phyloP scores from a whole-genome alignment of 2,888 invertebrate species.

The Alviniconcha strummeri region DNA sequence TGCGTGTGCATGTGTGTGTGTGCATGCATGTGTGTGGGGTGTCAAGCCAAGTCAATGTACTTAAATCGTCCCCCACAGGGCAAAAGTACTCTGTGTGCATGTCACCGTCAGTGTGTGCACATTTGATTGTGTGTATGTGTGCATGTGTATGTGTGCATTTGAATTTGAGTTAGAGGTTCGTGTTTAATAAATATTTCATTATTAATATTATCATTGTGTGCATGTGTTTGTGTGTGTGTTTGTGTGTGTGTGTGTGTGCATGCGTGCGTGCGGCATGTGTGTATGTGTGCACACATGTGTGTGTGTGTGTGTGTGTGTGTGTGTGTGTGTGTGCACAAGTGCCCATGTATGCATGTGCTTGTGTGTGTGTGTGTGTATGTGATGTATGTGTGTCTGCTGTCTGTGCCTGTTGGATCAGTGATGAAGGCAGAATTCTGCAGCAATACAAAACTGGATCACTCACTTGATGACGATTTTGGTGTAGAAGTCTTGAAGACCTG shows the following conservation, averaged over 20 bases:
- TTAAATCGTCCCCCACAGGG: too few relatives aligned
- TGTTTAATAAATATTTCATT: neutral
- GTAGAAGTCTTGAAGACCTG: conserved; percentile 54
- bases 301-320: neutral
- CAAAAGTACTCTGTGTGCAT: neutral
- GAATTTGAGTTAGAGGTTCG: too few relatives aligned
- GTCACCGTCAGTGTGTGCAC: neutral
- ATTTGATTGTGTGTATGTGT: neutral
- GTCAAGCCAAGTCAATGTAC: too few relatives aligned
- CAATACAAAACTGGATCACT: conserved; percentile 21
- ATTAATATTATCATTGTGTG: neutral
- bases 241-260: neutral
- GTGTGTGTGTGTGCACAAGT: neutral
- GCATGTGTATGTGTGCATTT: neutral
- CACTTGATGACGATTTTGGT: conserved; percentile 64
- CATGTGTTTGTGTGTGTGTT: neutral
- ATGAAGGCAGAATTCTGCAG: too few relatives aligned
- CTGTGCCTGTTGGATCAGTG: neutral
- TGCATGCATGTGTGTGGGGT: too few relatives aligned
- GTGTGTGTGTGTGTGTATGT: neutral
- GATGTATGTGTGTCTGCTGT: neutral
- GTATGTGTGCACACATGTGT: neutral
- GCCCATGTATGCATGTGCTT: neutral
- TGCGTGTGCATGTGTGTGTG: too few relatives aligned
- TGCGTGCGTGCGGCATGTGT: neutral